These are phyloP conservation scores for Ennomos erosarius DNA, from an alignment of 2,888 invertebrate genomes.

Conservation along the genomic window DNA sequence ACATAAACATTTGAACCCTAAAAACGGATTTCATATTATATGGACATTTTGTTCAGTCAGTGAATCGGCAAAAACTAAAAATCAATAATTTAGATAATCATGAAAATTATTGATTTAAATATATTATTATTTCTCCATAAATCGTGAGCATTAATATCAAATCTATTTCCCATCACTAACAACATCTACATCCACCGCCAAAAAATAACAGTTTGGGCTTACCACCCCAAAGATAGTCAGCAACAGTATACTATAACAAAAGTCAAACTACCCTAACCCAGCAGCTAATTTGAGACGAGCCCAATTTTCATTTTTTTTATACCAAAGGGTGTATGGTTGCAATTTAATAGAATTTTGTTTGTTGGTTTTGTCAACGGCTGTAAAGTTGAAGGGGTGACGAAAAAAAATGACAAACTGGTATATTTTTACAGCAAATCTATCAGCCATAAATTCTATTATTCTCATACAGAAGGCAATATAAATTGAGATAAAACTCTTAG, in stretches of 20 bases:
- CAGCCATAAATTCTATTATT: not conserved
- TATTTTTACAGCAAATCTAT: no score
- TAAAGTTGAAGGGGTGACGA: conserved; percentile 53
- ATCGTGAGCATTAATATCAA: no score
- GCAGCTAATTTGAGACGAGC: conserved; percentile 63
- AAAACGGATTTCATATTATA: no score
- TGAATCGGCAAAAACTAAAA: no score
- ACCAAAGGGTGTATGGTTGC: conserved; percentile 69
- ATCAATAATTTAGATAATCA: no score
- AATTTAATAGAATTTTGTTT: conserved; percentile 70
- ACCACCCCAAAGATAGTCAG: conserved; percentile 62
- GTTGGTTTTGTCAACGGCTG: conserved; percentile 55
- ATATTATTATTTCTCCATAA: no score
- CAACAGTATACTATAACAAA: conserved; percentile 69
- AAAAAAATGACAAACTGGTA: no score
- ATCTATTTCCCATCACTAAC: conserved; percentile 43
- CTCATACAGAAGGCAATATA: conserved; percentile 41
- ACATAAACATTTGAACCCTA: no score
- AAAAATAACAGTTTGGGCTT: conserved; percentile 66
- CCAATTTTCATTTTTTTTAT: conserved; percentile 54
- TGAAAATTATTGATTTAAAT: no score
- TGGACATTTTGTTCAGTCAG: no score
- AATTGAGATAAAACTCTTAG: conserved; percentile 40
- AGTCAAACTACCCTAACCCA: conserved; percentile 68
- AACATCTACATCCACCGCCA: conserved; percentile 53